A percentile compares a stretch with the other conserved stretches of the same genome.
Evolutionary conservation across 2,797 vertebrate genomes (phyloP).

Genomic region (Tadarida brasiliensis): DNA sequence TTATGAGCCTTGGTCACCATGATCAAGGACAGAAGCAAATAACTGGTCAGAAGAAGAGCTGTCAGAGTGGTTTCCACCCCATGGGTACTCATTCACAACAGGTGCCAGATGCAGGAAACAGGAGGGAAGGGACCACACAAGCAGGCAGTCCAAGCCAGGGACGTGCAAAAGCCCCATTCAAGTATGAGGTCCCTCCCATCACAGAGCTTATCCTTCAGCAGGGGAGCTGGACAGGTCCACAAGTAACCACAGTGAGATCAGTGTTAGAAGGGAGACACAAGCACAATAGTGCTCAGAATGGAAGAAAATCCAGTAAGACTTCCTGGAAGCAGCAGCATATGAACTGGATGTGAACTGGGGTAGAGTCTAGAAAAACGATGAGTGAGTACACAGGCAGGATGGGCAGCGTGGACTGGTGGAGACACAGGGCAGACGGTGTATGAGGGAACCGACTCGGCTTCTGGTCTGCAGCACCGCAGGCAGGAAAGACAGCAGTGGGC

Average conservation of each 20-base stretch:
- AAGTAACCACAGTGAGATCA: neutral
- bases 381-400: neutral
- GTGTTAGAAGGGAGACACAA: neutral
- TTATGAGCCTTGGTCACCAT: neutral
- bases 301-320: neutral
- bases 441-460: fast-evolving
- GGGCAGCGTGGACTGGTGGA: fast-evolving
- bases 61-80: neutral
- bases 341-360: neutral
- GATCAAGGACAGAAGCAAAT: neutral
- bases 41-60: neutral
- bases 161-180: neutral
- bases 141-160: neutral
- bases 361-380: neutral
- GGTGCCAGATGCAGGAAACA: too few relatives aligned
- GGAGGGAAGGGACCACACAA: neutral
- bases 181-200: neutral
- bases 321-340: neutral
- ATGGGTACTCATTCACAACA: fast-evolving
- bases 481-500: neutral
- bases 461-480: too few relatives aligned
- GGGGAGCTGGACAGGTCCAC: neutral
- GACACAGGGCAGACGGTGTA: fast-evolving
- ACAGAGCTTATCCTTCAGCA: too few relatives aligned
- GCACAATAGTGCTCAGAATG: fast-evolving